Base-by-base conservation (phyloP, 2,888 invertebrate genomes). In the Drosophila cognata region DNA sequence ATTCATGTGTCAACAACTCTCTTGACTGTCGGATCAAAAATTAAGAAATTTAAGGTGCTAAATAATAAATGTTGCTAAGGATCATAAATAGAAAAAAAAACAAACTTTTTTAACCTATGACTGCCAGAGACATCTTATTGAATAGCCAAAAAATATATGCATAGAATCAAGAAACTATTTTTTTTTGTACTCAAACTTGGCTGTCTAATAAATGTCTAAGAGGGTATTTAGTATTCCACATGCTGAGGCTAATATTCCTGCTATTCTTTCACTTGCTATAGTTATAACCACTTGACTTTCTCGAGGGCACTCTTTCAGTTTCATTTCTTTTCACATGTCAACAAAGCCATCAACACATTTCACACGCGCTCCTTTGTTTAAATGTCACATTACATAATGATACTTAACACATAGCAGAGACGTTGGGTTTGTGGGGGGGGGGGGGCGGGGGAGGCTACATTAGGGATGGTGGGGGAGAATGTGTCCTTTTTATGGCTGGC, bases 311-410 rank as follows among this genome's bases (percentile, higher is more conserved):
- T 61, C 62, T 63, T 71, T 72, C 72, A 70, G 69, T 66, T 81
- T 79, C 74, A 68, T 73, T 84, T 77, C 78, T 78, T 84, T 84
- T 82, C 82, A 84, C 76, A 84, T 83, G 81, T 84, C 79, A 85
- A 85, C 83, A 77, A 72, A 82, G 81, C 77, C 77, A 82, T 81
- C 80, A 82, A 80, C 79, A 72, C 80, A 77, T 87, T 74, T 76
- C 77, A 81, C 75, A 68, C 73, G 75, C 71, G 75, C 64, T 75
- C 77, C 75, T 77, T 85, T 88, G 87, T 88, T 85, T 88, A 84
- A 89, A 86, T 86, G 86, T 82, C 87, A 89, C 84, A 86, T 86
- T 89, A 86, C 77, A 87, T 89, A 86, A 86, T 89, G 87, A 84
- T 79, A 88, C 89, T 86, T 77, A 81, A 72, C 85, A 88, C 80